Evolutionary conservation across 1,140 invertebrate genomes (phyloP).

Genomic region (Vanessa atalanta): DNA sequence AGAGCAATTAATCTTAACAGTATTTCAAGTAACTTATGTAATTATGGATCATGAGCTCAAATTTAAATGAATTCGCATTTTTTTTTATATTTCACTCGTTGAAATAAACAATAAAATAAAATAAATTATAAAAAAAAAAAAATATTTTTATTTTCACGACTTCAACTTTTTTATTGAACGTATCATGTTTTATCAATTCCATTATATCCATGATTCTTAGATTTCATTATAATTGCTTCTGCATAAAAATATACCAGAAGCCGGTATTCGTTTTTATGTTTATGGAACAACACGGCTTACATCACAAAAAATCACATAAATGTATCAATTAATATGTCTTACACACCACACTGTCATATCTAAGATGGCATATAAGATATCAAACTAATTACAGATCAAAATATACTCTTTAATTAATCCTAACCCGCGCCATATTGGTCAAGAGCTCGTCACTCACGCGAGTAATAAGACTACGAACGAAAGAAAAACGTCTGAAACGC

Average conservation of each 20-base stretch:
- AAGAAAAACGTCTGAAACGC: constrained; percentile 11
- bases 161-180: too few species aligned
- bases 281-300: neutral
- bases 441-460: neutral
- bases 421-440: constrained; percentile 2
- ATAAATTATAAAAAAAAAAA: too few species aligned
- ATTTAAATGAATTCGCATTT: too few species aligned
- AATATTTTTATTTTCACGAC: too few species aligned
- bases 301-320: neutral
- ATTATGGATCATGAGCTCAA: too few species aligned
- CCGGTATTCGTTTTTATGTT: neutral
- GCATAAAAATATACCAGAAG: neutral
- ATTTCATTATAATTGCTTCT: too few species aligned
- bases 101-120: too few species aligned
- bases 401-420: constrained; percentile 4
- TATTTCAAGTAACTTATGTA: too few species aligned
- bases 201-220: too few species aligned
- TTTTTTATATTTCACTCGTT: too few species aligned
- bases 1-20: too few species aligned
- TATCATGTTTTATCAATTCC: too few species aligned
- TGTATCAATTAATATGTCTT: neutral
- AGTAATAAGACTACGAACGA: neutral
- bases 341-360: neutral
- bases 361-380: constrained; percentile 3
- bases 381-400: constrained; percentile 3